A percentile compares a stretch with the other conserved stretches of the same genome.
phyloP scores from a whole-genome alignment of 92 coral and sea anemone genomes.

The Diadumene lineata region DNA sequence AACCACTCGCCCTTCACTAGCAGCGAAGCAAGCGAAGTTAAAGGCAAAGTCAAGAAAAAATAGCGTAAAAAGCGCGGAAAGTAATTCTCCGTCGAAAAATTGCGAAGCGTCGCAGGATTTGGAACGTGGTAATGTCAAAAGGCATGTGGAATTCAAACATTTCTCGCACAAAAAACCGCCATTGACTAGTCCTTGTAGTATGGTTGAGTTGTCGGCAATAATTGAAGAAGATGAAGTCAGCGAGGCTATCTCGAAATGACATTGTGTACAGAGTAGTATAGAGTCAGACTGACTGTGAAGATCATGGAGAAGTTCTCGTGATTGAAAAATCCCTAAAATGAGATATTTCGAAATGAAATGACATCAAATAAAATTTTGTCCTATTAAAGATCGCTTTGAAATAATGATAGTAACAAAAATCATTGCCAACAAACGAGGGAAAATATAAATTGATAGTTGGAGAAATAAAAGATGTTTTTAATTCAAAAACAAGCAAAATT shows the following conservation, averaged over 20 bases:
- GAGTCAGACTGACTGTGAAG: neutral
- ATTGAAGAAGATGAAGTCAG: slow-evolving; percentile 40
- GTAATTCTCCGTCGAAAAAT: neutral
- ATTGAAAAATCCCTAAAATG: neutral
- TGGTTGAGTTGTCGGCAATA: slow-evolving; percentile 34
- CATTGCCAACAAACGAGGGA: too few relatives aligned
- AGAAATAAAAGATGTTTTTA: too few relatives aligned
- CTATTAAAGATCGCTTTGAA: too few relatives aligned
- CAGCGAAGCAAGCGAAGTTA: slow-evolving; percentile 35
- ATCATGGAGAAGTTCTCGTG: neutral
- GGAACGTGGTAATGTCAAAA: neutral
- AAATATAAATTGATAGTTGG: too few relatives aligned
- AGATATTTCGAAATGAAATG: neutral
- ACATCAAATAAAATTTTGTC: neutral
- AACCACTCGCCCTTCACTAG: slow-evolving; percentile 23
- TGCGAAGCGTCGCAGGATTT: neutral
- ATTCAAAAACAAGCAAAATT: too few relatives aligned
- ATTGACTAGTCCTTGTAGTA: slow-evolving; percentile 9
- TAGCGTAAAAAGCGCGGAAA: neutral
- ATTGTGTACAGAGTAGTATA: too few relatives aligned
- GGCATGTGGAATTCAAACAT: slow-evolving; percentile 3
- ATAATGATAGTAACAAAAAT: too few relatives aligned
- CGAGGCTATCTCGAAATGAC: slow-evolving; percentile 19
- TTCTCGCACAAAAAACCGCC: slow-evolving; percentile 20
- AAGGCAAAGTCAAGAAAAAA: slow-evolving; percentile 11